phyloP scores from a whole-genome alignment of 2,113 vertebrate genomes.

The Saccopteryx bilineata region DNA sequence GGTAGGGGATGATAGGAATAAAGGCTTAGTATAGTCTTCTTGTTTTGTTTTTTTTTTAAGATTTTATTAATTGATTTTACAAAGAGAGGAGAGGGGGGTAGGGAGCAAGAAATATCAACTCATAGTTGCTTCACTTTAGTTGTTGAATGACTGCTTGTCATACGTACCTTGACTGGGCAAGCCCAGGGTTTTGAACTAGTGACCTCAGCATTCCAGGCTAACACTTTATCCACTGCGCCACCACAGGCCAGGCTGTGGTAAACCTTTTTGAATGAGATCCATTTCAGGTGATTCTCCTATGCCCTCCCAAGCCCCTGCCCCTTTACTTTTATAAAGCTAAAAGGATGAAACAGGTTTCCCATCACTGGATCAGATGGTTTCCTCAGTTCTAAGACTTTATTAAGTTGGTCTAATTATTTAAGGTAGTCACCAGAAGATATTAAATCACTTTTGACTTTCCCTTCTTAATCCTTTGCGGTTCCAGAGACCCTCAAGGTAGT shows the following conservation, averaged over 20 bases:
- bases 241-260: no score
- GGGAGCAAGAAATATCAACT: no score
- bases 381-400: background rate
- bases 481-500: background rate
- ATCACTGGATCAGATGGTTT: background rate
- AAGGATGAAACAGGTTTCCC: background rate
- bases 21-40: background rate
- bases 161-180: no score
- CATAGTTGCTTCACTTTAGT: no score
- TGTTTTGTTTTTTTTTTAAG: no score
- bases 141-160: no score
- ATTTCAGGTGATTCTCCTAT: slow-evolving; percentile 8
- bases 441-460: background rate
- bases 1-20: background rate
- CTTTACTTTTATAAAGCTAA: background rate
- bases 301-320: background rate
- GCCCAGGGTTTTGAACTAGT: no score
- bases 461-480: background rate
- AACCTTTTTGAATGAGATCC: background rate
- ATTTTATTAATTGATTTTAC: no score
- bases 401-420: slow-evolving; percentile 31
- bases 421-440: background rate
- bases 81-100: no score
- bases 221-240: no score
- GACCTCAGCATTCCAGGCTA: no score